Evolutionary conservation across 1,140 invertebrate species (phyloP).

Genomic region (Mercenaria mercenaria): DNA sequence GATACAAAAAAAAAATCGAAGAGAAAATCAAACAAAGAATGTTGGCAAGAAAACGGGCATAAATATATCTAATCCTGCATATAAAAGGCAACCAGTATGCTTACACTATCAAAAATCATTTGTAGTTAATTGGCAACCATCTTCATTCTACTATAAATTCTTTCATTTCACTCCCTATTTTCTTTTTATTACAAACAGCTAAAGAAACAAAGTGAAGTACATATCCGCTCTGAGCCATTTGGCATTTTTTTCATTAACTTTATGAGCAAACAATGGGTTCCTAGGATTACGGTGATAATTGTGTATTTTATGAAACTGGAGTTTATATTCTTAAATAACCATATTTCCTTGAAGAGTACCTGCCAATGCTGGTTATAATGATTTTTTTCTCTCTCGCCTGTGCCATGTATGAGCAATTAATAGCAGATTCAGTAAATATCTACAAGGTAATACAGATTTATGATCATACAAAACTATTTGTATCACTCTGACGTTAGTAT

Average conservation of each 20-base stretch:
- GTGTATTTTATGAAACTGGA: not conserved
- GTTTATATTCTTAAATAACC: not conserved
- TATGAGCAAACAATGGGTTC: conserved; percentile 2
- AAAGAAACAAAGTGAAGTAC: not conserved
- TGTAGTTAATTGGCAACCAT: conserved; percentile 4
- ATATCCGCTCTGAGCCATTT: not conserved
- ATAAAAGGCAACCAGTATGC: not conserved
- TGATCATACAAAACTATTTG: not conserved
- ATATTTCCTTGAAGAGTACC: not conserved
- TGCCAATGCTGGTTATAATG: not conserved
- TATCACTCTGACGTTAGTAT: not conserved
- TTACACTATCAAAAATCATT: not conserved
- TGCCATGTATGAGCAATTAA: conserved; percentile 8
- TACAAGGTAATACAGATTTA: not conserved
- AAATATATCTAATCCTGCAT: conserved; percentile 11
- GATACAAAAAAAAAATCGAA: not conserved
- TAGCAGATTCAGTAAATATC: not conserved
- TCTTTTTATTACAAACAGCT: not conserved
- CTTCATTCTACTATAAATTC: not conserved
- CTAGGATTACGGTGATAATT: not conserved
- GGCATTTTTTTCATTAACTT: conserved; percentile 44
- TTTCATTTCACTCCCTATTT: not conserved
- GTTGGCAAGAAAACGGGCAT: conserved; percentile 4
- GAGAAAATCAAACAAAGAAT: not conserved
- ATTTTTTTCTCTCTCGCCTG: not conserved